Base-by-base conservation (phyloP, 2,113 vertebrate genomes). In the Microcebus jonahi region DNA sequence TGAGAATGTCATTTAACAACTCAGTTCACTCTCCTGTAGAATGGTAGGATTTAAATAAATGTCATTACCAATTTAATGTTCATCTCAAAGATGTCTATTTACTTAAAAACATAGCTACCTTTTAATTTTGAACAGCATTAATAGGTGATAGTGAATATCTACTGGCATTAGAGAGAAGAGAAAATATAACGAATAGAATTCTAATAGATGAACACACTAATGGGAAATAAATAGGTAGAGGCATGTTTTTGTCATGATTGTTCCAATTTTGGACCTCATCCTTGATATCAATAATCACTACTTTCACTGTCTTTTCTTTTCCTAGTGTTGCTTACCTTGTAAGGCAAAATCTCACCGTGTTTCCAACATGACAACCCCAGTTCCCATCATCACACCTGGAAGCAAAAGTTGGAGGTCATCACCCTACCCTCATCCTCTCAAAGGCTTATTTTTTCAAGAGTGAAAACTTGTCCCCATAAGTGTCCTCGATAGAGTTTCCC, bases 401-500 rank as follows among this genome's bases (percentile, higher is more conserved):
- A 65, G 31, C 27, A 73, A 88, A 76, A 29, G 8, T 27, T 55
- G 27, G 27, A 71, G 5, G 34, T 31, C 2, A 55, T 23, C 15
- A 2, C 4, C 5, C 17, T 13, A 25, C 5, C 59, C 53, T 2
- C 6, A 25, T 9, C 0, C 20, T 50, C 5, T 77, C 42, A 42
- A 57, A 63, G 42, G 6, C 4, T 76, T 57, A 10, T 20, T 73
- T 48, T 29, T 88, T 77, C 10, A 50, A 57, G 31, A 88, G 21
- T 63, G 15, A 42, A 36, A 18, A 20, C 34, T 8, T 0, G 3
- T 82, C 73, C 23, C 1, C 8, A 10, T 5, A 73, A 42, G 2
- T 12, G 1, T 3, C 12, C 53, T 70, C 39, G 2, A 13, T 6
- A 34, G 2, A 1, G 0, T 48, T 86, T 39, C 25, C 13, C 45